phyloP scores from a whole-genome alignment of 2,888 invertebrate species.

The Epicampocera succincta region DNA sequence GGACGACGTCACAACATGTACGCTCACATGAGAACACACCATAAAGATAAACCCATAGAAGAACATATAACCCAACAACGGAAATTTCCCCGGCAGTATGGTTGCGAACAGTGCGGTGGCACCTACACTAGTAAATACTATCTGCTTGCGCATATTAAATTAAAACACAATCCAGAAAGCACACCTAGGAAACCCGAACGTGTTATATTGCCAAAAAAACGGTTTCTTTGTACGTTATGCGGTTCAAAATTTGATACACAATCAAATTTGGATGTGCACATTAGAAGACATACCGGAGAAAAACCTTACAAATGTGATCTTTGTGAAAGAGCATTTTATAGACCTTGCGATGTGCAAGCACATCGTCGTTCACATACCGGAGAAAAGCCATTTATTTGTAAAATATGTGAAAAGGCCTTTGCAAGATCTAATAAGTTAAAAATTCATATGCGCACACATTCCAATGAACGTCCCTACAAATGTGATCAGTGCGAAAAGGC shows the following conservation, averaged over 20 bases:
- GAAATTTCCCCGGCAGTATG: conserved; percentile 79
- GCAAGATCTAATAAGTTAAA: conserved; percentile 85
- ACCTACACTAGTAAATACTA: conserved; percentile 79
- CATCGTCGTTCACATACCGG: conserved; percentile 85
- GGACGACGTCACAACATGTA: conserved; percentile 84
- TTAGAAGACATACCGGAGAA: conserved; percentile 83
- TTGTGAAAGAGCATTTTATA: conserved; percentile 85
- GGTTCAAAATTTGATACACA: conserved; percentile 85
- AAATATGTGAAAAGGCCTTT: conserved; percentile 82
- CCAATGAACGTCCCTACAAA: conserved; percentile 84
- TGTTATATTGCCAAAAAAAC: conserved; percentile 71
- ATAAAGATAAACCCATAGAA: conserved; percentile 61
- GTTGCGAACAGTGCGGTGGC: conserved; percentile 76
- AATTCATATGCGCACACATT: conserved; percentile 84
- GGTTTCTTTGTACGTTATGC: conserved; percentile 84
- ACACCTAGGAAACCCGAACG: conserved; percentile 43
- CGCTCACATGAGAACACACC: conserved; percentile 82
- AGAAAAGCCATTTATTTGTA: conserved; percentile 83
- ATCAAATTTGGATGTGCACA: conserved; percentile 85
- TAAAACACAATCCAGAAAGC: conserved; percentile 71
- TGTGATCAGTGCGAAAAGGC: conserved; percentile 83
- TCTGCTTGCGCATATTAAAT: conserved; percentile 76
- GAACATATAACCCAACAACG: conserved; percentile 64
- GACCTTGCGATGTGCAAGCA: conserved; percentile 85
- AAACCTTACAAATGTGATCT: conserved; percentile 86